These are phyloP conservation scores for pig (Sus scrofa) DNA, from an alignment of 2,113 vertebrate species.

Conservation along the genomic window DNA sequence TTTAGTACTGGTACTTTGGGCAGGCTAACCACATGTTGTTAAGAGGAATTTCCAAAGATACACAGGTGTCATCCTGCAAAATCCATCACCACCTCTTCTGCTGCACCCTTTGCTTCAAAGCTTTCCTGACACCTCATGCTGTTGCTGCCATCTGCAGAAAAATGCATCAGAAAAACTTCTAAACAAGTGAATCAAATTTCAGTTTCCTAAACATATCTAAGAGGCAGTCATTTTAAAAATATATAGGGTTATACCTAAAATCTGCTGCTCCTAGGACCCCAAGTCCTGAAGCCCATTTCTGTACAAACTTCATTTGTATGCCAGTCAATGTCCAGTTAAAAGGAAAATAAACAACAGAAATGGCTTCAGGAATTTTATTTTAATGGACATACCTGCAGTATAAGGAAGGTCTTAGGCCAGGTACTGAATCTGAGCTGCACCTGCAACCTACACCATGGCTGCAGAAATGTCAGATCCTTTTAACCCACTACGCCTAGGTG, in stretches of 20 bases:
- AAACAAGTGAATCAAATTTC: slow-evolving; percentile 9
- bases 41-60: background rate
- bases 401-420: too few species aligned
- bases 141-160: background rate
- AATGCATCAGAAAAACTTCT: background rate
- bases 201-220: background rate
- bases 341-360: background rate
- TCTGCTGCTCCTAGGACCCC: background rate
- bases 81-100: background rate
- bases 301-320: background rate
- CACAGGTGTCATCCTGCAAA: background rate
- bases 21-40: background rate
- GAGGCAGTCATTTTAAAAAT: background rate
- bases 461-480: too few species aligned
- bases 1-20: background rate
- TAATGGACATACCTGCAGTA: too few species aligned
- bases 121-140: background rate
- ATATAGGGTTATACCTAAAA: background rate
- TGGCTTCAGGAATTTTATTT: background rate
- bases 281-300: background rate
- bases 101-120: background rate
- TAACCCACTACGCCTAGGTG: too few species aligned
- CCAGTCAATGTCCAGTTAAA: background rate
- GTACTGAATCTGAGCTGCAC: too few species aligned
- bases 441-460: too few species aligned